Base-by-base conservation (phyloP, 2,113 vertebrate genomes). In the Heliornis fulica region DNA sequence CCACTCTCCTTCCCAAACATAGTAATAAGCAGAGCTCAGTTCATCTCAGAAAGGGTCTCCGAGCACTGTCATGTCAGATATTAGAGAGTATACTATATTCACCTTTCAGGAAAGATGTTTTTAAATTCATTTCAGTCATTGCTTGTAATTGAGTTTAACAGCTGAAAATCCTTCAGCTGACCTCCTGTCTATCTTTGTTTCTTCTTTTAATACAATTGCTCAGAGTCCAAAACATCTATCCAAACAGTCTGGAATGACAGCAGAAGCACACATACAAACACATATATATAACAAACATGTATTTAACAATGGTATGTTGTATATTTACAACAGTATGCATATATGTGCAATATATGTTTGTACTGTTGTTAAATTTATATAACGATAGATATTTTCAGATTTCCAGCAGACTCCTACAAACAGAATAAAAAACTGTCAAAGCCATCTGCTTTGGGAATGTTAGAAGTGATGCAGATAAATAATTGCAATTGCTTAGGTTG, bases 101-200 rank as follows among this genome's bases (percentile, higher is more conserved):
- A 92, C 64, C 87, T 86, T 94, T 95, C 83, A 88, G 88, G 92
- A 96, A 96, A 97, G 91, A 83, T 53, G 83, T 95, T 97, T 97
- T 96, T 91, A 95, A 96, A 97, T 95, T 96, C 89, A 93, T 97
- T 97, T 97, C 97, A 93, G 38, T 96, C 93, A 94, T 94, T 97
- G 92, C 40, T 87, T 5, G 0, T 96, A 98, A 98, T 95, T 96
- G 95, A 96, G 92, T 98, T 97, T 98, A 97, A 97, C 97, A 94
- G 71, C 65, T 80, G 69, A 98, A 97, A 97, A 97, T 97, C 97
- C 96, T 98, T 98, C 95, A 95, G 60, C 10, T 98, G 97, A 98
- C 97, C 96, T 98, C 87, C 89, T 96, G 92, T 95, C 85, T 85
- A 48, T 97, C 92, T 95, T 97, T 96, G 65, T 90, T 93, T 97